Evolutionary conservation across 2,113 vertebrate genomes (phyloP).

Genomic region (Arizona elegans): DNA sequence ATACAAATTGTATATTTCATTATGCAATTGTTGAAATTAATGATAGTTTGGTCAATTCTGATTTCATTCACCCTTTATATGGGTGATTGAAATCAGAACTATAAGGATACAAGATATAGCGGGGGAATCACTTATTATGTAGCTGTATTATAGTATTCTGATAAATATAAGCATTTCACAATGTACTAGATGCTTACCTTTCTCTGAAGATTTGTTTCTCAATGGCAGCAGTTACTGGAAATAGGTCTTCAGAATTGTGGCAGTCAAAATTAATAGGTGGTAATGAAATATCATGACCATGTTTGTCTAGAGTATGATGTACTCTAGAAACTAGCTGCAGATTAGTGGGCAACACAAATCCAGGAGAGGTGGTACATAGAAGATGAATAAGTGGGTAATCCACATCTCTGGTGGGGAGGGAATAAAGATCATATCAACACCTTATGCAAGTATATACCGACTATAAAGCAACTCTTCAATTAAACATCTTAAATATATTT

Average conservation of each 20-base stretch:
- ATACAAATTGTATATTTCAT: neutral
- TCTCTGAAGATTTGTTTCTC: constrained; percentile 35
- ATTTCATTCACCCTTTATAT: neutral
- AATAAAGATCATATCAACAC: constrained; percentile 11
- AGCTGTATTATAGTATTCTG: neutral
- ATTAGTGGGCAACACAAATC: constrained; percentile 58
- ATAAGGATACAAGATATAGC: neutral
- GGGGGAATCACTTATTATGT: neutral
- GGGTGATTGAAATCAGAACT: neutral
- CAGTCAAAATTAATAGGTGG: constrained; percentile 21
- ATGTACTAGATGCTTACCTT: constrained; percentile 27
- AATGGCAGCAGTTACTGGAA: constrained; percentile 8
- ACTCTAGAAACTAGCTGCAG: constrained; percentile 68
- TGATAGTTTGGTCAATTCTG: neutral
- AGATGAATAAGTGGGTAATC: constrained; percentile 50
- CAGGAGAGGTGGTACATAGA: constrained; percentile 58
- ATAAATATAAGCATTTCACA: neutral
- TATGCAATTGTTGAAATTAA: neutral
- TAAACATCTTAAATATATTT: neutral
- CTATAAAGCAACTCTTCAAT: neutral
- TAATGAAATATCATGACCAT: constrained; percentile 40
- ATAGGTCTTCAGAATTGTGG: constrained; percentile 35
- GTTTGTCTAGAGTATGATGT: constrained; percentile 58
- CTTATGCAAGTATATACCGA: neutral
- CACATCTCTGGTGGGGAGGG: constrained; percentile 47